Evolutionary conservation across 2,113 vertebrate genomes (phyloP), one percentile per base, ranked within the genome.

Genomic region (Etheostoma spectabile): DNA sequence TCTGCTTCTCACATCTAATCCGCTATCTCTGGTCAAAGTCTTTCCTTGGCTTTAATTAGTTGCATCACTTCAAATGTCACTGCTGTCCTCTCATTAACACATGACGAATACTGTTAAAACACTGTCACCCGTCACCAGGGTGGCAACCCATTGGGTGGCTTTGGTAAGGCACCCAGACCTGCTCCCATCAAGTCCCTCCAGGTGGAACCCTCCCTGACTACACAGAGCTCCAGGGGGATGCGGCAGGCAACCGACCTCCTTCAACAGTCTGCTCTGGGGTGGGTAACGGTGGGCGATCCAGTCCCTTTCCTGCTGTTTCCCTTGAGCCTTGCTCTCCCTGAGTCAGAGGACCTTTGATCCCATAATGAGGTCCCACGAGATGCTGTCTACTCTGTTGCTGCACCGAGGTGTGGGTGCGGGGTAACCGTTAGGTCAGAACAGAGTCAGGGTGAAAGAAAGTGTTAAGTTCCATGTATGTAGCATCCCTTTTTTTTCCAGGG

Each of bases 141-240:
- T 99, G 82, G 97, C 98, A 12, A 97, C 95, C 69, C 98, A 97
- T 99, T 61, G 96, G n/a, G 98, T 45, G 98, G 97, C 78, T 99
- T 99, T 88, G 94, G 95, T 91, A 96, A 95, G 86, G 94, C 96
- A 78, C 96, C 96, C 55, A 96, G 94, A 88, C 90, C 96, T 71
- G 89, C 94, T 30, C 94, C 95, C 80, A 94, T 95, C 93, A 96
- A 96, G 74, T 77, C 95, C 56, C 91, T 95, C 57, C 95, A 96
- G 88, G 92, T 93, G 69, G 96, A 98, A 10, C 77, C 63, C 78
- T 96, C 76, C 95, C 96, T 3, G 93, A 94, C 79, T 95, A 94
- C 87, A 94, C 94, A 53, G 94, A 94, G 77, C 94, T 96, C 71
- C 93, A 91, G 86, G 83, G 16, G 6, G 96, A 96, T 16, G 90